Evolutionary conservation across 2,888 invertebrate species (phyloP).

Genomic region (Conomelus anceps): DNA sequence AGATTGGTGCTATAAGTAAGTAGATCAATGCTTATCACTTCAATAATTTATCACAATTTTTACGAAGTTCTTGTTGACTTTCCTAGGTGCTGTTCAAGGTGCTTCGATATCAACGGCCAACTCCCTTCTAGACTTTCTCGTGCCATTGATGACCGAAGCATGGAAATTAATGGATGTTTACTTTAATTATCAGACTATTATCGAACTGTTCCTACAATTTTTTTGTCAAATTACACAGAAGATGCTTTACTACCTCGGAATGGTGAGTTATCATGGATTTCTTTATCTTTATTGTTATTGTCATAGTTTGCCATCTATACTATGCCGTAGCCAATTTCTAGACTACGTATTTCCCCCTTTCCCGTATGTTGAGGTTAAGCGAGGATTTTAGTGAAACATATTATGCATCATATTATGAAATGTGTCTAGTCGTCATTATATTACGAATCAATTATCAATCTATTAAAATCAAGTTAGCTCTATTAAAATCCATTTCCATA

Average conservation of each 20-base stretch:
- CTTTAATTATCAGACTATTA: conserved; percentile 72
- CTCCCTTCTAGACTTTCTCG: conserved; percentile 53
- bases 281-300: conserved; percentile 51
- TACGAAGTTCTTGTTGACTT: neutral
- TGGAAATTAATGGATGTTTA: conserved; percentile 65
- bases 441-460: no score
- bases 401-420: no score
- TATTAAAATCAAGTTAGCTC: neutral
- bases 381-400: no score
- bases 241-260: conserved; percentile 56
- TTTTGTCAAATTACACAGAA: conserved; percentile 64
- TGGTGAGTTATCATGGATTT: conserved; percentile 37
- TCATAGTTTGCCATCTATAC: conserved; percentile 60
- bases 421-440: no score
- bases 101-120: conserved; percentile 46
- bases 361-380: no score
- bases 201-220: conserved; percentile 65
- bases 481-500: no score
- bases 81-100: conserved; percentile 58
- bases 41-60: no score
- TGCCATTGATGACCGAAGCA: conserved; percentile 58
- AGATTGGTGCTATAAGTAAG: no score
- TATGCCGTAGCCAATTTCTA: conserved; percentile 64
- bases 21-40: no score
- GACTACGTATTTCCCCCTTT: no score